A percentile compares a stretch with the other conserved stretches of the same genome.
Conservation (phyloP, 2,113 vertebrate genomes). For the human region GRCh38 chr4:162588001-162588500, state of each 20-base stretch:
- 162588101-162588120: background rate
- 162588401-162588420: background rate
- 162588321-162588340: background rate
- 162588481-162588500: background rate
- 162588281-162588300: background rate
- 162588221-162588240: background rate
- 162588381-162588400: background rate
- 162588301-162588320: accelerated
- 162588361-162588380: background rate
- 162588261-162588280: background rate
- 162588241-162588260: background rate
- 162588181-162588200: background rate
- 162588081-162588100: background rate
- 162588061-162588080: background rate
- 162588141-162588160: background rate
- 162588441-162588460: background rate
- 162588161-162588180: background rate
- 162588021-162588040: background rate
- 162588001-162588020: background rate
- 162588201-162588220: background rate
- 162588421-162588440: background rate
- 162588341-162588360: background rate
- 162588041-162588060: background rate
- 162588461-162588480: background rate
- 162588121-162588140: background rate